Base-by-base conservation (phyloP, 2,888 invertebrate genomes). In the Perizoma flavofasciatum region DNA sequence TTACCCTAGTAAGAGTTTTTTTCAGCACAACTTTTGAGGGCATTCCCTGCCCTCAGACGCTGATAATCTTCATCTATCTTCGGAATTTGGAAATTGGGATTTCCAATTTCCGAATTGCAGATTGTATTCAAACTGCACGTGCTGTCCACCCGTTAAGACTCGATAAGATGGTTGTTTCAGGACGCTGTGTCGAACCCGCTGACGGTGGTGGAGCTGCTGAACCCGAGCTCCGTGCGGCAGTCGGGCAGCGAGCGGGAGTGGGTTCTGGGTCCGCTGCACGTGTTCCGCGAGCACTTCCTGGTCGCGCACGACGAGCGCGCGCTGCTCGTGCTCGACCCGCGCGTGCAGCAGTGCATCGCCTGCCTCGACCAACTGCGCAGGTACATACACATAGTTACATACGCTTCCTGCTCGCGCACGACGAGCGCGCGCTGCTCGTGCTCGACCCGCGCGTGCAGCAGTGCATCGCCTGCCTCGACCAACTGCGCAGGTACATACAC, bases 271-370 rank as follows among this genome's bases (percentile, higher is more conserved):
- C 79, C 86, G n/a, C 76, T 93, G 89, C 56, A 93, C 94, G 93
- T 95, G 69, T 97, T 96, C 85, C 93, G 93, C 49, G 95, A 96
- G 33, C 94, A 95, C 59, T 93, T 95, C 74, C 88, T 98, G 34
- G 94, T 97, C 37, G 95, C 97, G 0, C 95, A 96, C 86, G 95
- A 95, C 82, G 94, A 94, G 43, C 93, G 94, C 59, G 82, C 94
- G 51, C 89, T 98, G 37, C 96, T 96, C 73, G 93, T 98, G 50
- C 88, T 98, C 44, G 96, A 97, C 89, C 95, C 97, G 32, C 86
- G 94, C 44, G 93, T 93, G 55, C 92, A 95, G 63, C 93, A 93
- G 50, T 94, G 96, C 8, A 92, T 95, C 50, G 95, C 95, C 0
- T 93, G 94, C 4, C 94, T 96, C 22, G 94, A 93, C 57, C 93